Conservation (phyloP, 2,113 vertebrate genomes). For the Bombycilla garrulus region DNA sequence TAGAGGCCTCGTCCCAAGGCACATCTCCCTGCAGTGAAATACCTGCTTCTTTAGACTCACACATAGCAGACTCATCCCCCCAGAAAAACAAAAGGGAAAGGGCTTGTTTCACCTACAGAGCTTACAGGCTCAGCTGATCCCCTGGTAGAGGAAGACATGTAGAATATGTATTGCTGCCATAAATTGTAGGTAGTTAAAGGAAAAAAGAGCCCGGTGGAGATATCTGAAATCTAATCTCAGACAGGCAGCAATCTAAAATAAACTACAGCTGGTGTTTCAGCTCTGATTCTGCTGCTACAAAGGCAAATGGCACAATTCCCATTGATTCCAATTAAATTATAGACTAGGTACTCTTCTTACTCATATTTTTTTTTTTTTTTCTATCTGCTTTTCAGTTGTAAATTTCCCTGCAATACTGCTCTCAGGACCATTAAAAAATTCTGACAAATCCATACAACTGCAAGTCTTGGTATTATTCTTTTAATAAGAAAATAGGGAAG, state of each 20-base stretch:
- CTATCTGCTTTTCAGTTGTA: background rate
- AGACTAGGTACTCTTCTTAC: background rate
- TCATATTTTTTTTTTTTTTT: constrained; percentile 8
- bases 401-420: background rate
- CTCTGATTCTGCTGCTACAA: constrained; percentile 36
- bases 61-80: background rate
- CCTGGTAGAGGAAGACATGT: background rate
- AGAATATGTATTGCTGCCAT: background rate
- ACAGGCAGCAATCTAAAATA: constrained; percentile 40
- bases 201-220: constrained; percentile 10
- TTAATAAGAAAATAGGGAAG: background rate
- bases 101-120: background rate
- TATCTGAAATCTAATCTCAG: constrained; percentile 30
- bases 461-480: background rate
- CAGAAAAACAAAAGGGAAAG: background rate
- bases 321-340: constrained; percentile 40
- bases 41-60: background rate
- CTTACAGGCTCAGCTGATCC: background rate
- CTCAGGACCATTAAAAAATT: background rate
- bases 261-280: constrained; percentile 27
- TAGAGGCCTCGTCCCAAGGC: background rate
- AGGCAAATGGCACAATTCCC: constrained; percentile 52
- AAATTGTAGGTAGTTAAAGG: constrained; percentile 4
- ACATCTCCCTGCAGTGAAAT: background rate
- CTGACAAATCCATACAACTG: background rate